These are phyloP conservation scores for Lepilemur ruficaudatus DNA, from an alignment of 2,797 vertebrate species.

Conservation along the genomic window DNA sequence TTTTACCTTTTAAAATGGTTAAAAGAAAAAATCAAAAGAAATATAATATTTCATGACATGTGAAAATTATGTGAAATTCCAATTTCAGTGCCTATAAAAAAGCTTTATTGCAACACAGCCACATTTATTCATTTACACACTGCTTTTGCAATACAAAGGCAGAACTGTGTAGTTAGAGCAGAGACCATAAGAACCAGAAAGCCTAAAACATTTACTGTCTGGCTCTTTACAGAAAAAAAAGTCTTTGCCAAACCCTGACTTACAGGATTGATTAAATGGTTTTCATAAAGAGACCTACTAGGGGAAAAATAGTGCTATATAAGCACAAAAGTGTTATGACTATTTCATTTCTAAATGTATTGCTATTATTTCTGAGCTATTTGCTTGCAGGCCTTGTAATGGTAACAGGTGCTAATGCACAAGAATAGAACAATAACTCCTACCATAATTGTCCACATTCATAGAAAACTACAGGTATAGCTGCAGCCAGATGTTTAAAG, in stretches of 20 bases:
- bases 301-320: background rate
- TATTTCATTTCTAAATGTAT: slow-evolving; percentile 55
- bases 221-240: background rate
- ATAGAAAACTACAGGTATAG: slow-evolving; percentile 40
- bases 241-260: background rate
- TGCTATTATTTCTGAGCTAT: slow-evolving; percentile 58
- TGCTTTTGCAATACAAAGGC: background rate
- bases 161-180: background rate
- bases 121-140: background rate
- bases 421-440: slow-evolving; percentile 43
- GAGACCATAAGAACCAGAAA: background rate
- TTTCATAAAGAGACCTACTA: slow-evolving; percentile 48
- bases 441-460: slow-evolving; percentile 46
- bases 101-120: background rate
- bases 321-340: slow-evolving; percentile 1
- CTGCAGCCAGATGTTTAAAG: slow-evolving; percentile 61
- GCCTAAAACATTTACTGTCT: slow-evolving; percentile 27
- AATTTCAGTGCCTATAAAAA: background rate
- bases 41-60: background rate
- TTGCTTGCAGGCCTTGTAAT: slow-evolving; percentile 53
- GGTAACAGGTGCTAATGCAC: slow-evolving; percentile 42
- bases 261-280: slow-evolving; percentile 13
- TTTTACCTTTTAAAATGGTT: slow-evolving; percentile 8
- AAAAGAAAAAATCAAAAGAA: slow-evolving; percentile 19
- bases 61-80: slow-evolving; percentile 24